phyloP scores from a whole-genome alignment of 2,113 vertebrate genomes.

The Ornithorhynchus anatinus region DNA sequence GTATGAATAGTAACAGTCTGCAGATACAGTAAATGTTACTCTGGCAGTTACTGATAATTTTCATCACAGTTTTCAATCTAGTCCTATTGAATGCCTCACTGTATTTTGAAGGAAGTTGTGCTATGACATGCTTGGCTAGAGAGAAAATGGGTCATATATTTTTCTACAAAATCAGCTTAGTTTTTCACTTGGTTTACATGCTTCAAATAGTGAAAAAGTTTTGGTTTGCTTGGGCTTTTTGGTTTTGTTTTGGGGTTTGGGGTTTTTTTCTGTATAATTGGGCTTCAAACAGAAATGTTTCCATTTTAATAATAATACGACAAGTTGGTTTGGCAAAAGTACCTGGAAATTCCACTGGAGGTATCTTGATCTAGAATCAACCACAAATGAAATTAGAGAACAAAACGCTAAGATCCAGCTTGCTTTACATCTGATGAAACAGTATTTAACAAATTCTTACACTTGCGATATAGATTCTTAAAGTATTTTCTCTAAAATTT shows the following conservation, averaged over 20 bases:
- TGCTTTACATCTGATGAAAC: conserved; percentile 8
- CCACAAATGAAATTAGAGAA: not conserved
- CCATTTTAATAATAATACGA: not conserved
- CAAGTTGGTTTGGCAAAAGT: conserved; percentile 1
- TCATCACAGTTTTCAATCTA: conserved; percentile 20
- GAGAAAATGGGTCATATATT: not conserved
- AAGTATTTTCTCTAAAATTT: no score
- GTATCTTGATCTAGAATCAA: conserved; percentile 21
- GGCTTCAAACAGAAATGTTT: not conserved
- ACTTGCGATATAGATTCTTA: conserved; percentile 13
- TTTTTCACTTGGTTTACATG: no score
- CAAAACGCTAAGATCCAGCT: conserved; percentile 4
- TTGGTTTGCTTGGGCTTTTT: no score
- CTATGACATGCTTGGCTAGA: not conserved
- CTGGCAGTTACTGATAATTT: conserved; percentile 58
- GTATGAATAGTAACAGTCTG: conserved; percentile 48
- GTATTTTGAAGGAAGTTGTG: conserved; percentile 6
- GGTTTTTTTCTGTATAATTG: not conserved
- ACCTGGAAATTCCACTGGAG: not conserved
- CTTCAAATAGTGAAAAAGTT: no score
- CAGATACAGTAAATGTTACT: conserved; percentile 54
- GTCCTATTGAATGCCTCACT: not conserved
- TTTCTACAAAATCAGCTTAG: not conserved
- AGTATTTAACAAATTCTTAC: not conserved
- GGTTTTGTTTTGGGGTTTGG: not conserved